Evolutionary conservation across 2,888 invertebrate genomes (phyloP).

Genomic region (Chrysina gloriosa): DNA sequence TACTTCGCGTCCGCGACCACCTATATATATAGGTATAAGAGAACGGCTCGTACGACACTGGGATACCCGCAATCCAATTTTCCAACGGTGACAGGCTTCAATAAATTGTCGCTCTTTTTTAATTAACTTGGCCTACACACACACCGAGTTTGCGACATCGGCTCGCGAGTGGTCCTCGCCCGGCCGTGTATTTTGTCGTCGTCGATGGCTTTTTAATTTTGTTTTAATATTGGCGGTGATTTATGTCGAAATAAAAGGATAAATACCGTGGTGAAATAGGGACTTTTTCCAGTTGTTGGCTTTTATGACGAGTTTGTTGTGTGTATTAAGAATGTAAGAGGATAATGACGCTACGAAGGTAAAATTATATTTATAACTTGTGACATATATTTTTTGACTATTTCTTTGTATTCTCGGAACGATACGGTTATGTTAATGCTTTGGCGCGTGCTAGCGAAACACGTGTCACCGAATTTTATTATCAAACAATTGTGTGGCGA

Average conservation of each 20-base stretch:
- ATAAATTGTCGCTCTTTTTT: conserved; percentile 11
- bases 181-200: not conserved
- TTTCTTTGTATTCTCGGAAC: too few species aligned
- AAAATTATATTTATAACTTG: too few species aligned
- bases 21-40: not conserved
- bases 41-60: not conserved
- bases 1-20: not conserved
- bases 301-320: too few species aligned
- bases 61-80: conserved; percentile 10
- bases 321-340: too few species aligned
- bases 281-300: not conserved
- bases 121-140: not conserved
- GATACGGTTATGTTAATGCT: too few species aligned
- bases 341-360: too few species aligned
- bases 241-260: not conserved
- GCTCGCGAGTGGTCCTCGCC: too few species aligned
- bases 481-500: too few species aligned
- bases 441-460: too few species aligned
- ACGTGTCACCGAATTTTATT: too few species aligned
- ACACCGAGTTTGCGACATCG: not conserved
- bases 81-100: not conserved
- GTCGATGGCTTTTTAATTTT: not conserved
- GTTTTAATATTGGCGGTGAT: not conserved
- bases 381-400: too few species aligned
- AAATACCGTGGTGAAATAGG: not conserved